These are phyloP conservation scores for Caradrina kadenii DNA, from an alignment of 2,888 invertebrate species.

Conservation along the genomic window DNA sequence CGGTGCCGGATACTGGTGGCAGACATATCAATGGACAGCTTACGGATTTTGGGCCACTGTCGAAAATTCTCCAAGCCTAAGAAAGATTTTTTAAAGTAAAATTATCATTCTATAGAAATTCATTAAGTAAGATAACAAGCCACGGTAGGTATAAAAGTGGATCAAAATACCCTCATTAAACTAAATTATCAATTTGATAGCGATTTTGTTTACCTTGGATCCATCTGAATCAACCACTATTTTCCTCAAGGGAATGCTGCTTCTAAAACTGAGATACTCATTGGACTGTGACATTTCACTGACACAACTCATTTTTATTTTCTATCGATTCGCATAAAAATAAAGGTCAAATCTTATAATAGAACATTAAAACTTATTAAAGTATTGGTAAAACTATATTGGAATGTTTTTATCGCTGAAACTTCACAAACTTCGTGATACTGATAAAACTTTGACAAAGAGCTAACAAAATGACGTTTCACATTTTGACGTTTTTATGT, in stretches of 20 bases:
- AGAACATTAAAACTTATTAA: slow-evolving; percentile 23
- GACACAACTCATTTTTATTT: slow-evolving; percentile 90
- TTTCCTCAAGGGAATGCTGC: slow-evolving; percentile 94
- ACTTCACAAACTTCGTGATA: background rate
- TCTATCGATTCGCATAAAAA: slow-evolving; percentile 24
- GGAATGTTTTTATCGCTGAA: background rate
- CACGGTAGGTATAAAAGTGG: slow-evolving; percentile 13
- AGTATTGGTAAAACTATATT: slow-evolving; percentile 9
- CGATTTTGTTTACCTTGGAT: slow-evolving; percentile 91
- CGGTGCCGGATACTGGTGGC: slow-evolving; percentile 97
- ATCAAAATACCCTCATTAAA: slow-evolving; percentile 10
- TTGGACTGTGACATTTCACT: slow-evolving; percentile 94
- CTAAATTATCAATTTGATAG: slow-evolving; percentile 9
- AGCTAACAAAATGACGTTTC: slow-evolving; percentile 17
- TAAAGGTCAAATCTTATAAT: slow-evolving; percentile 12
- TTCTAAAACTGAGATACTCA: slow-evolving; percentile 95
- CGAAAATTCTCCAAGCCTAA: slow-evolving; percentile 96
- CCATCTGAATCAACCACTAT: slow-evolving; percentile 95
- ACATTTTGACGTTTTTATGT: slow-evolving; percentile 23
- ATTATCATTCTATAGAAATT: background rate
- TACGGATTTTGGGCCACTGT: slow-evolving; percentile 95
- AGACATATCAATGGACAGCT: slow-evolving; percentile 95
- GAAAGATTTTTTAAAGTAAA: slow-evolving; percentile 6
- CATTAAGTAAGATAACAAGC: background rate
- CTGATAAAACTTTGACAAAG: too few relatives aligned